Evolutionary conservation across 2,888 invertebrate genomes (phyloP), one percentile per base, ranked within the genome.

Genomic region (Pherbina coryleti): DNA sequence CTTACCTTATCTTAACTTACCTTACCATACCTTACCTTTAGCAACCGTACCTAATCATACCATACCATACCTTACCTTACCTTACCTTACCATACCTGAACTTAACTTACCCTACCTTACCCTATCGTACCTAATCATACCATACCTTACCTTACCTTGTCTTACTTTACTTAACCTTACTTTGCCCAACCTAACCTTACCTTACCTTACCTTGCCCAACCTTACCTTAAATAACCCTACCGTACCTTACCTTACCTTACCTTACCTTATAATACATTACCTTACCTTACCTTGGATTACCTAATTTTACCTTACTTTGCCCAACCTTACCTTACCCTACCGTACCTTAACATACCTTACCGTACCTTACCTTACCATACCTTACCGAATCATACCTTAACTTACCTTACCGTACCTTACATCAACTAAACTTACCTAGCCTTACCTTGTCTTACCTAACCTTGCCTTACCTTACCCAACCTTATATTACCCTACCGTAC

Each of bases 1-100:
- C 69, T 69, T 49, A 44, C 5, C 69, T 69, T 49, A 64, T 17
- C 64, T 64, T 34, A 64, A 1, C 64, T 64, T 34, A 64, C 5
- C 64, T 64, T 34, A 64, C 31, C 64, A 31, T 34, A 64, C 31
- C 64, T 64, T 44, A 67, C 44, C 19, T 37, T 44, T 5, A 1
- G 11, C 31, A 17, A 31, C 64, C 64, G 0, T 34, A 64, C 2
- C 64, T 64, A 8, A 34, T 17, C 64, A 31, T 34, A 64, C 2
- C 34, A 2, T 49, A 69, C 9, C 69, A 11, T 25, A 49, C 2
- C 69, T 49, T 25, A 44, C 1, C 49, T 25, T 17, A 49, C 5
- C 69, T 8, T 25, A 49, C 4, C 69, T 49, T 17, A 69, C 11
- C 69, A 2, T 3, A 69, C 5, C 49, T 11, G 7, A 69, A 1